A percentile compares a stretch with the other conserved stretches of the same genome.
Conservation (phyloP, 2,797 vertebrate species). For the Falco biarmicus region DNA sequence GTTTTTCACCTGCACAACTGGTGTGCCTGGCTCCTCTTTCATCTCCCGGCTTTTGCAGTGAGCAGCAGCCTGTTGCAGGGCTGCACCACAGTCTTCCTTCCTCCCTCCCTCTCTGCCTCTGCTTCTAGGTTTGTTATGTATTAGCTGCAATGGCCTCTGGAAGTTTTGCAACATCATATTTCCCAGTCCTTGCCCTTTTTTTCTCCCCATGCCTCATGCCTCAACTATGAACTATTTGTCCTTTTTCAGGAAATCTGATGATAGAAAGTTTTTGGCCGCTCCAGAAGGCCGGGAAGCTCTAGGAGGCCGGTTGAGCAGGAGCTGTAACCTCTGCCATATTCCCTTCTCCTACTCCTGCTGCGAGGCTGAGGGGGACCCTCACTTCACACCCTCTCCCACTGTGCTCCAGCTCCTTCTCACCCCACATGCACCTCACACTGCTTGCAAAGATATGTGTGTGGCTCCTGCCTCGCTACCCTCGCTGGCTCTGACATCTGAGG, state of each 20-base stretch:
- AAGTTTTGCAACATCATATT: not conserved
- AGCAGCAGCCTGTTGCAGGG: not conserved
- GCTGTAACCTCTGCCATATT: not conserved
- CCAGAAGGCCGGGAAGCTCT: not conserved
- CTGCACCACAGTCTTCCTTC: not conserved
- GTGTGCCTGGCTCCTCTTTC: not conserved
- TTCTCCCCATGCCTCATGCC: not conserved
- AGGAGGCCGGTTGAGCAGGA: not conserved
- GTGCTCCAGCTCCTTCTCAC: not conserved
- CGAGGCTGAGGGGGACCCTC: accelerated
- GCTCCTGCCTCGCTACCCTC: not conserved
- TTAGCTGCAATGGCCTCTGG: not conserved
- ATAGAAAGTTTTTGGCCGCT: not conserved
- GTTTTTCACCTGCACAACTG: not conserved
- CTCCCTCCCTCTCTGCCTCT: not conserved
- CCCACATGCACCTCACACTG: not conserved
- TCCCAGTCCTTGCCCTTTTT: not conserved
- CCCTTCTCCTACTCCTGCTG: not conserved
- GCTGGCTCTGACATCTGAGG: not conserved
- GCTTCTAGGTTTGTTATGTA: not conserved
- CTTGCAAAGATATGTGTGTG: accelerated
- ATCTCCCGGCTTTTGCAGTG: not conserved
- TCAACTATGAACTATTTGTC: not conserved
- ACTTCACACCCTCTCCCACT: not conserved
- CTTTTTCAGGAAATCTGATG: not conserved